Evolutionary conservation across 2,888 invertebrate species (phyloP).

Genomic region (Mellilla xanthometata): DNA sequence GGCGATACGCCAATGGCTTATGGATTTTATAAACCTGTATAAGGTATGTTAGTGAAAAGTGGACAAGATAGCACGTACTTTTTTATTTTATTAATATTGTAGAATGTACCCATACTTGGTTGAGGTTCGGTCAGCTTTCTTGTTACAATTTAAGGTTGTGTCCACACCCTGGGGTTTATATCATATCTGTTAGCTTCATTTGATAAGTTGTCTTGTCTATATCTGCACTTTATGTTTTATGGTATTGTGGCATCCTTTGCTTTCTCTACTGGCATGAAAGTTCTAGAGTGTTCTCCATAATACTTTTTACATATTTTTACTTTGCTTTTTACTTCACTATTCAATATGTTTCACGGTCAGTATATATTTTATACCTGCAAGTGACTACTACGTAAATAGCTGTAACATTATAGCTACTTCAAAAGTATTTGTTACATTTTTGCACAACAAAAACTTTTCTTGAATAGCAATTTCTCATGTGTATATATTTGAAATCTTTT

Average conservation of each 20-base stretch:
- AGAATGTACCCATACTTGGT: conserved; percentile 64
- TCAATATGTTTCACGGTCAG: too few relatives aligned
- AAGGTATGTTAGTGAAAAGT: conserved; percentile 70
- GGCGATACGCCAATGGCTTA: conserved; percentile 58
- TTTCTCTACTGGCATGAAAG: conserved; percentile 17
- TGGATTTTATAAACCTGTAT: conserved; percentile 52
- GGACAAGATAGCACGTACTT: conserved; percentile 44
- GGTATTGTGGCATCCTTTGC: conserved; percentile 20
- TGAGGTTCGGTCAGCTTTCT: conserved; percentile 60
- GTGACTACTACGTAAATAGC: too few relatives aligned
- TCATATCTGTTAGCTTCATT: conserved; percentile 14
- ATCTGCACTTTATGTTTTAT: conserved; percentile 12
- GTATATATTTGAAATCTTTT: conserved; percentile 21
- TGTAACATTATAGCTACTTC: too few relatives aligned
- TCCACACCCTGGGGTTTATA: conserved; percentile 19
- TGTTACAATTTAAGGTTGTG: conserved; percentile 37
- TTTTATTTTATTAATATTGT: conserved; percentile 70
- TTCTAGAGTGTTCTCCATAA: too few relatives aligned
- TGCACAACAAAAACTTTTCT: conserved; percentile 6
- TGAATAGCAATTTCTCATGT: conserved; percentile 11
- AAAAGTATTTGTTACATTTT: background rate
- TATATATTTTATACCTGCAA: too few relatives aligned
- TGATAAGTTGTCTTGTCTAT: conserved; percentile 22
- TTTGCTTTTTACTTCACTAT: too few relatives aligned
- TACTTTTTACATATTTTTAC: too few relatives aligned